Conservation (phyloP, 2,113 vertebrate species). For the Caracal caracal region DNA sequence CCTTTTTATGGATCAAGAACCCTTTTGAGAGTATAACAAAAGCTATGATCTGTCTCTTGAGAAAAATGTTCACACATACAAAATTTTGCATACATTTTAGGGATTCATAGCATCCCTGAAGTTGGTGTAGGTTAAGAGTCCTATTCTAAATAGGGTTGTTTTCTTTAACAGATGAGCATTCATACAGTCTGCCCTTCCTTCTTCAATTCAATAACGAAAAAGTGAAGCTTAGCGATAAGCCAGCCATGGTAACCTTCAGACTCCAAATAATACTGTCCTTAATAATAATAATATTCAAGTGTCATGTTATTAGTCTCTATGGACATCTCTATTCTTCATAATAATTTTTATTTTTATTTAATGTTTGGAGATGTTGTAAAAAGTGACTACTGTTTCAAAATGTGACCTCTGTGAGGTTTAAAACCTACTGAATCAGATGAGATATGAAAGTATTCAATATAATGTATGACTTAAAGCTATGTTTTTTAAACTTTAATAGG, state of each 20-base stretch:
- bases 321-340: slow-evolving; percentile 81
- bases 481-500: slow-evolving; percentile 88
- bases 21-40: neutral
- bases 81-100: neutral
- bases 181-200: neutral
- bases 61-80: neutral
- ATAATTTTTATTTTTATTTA: slow-evolving; percentile 90
- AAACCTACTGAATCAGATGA: slow-evolving; percentile 88
- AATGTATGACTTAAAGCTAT: slow-evolving; percentile 87
- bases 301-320: slow-evolving; percentile 79
- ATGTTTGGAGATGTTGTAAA: slow-evolving; percentile 88
- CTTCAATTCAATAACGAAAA: slow-evolving; percentile 31
- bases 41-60: neutral
- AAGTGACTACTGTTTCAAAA: slow-evolving; percentile 87
- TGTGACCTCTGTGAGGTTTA: slow-evolving; percentile 89
- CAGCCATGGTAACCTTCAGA: slow-evolving; percentile 75
- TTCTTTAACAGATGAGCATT: neutral
- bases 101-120: neutral
- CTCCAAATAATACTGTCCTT: slow-evolving; percentile 83
- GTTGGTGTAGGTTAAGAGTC: neutral
- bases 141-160: neutral
- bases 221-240: slow-evolving; percentile 44
- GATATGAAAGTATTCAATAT: slow-evolving; percentile 83
- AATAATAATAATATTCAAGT: slow-evolving; percentile 82
- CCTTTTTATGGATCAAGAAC: slow-evolving; percentile 2